A percentile compares a stretch with the other conserved stretches of the same genome.
Conservation (phyloP, 2,113 vertebrate species). For the Dipodomys merriami region DNA sequence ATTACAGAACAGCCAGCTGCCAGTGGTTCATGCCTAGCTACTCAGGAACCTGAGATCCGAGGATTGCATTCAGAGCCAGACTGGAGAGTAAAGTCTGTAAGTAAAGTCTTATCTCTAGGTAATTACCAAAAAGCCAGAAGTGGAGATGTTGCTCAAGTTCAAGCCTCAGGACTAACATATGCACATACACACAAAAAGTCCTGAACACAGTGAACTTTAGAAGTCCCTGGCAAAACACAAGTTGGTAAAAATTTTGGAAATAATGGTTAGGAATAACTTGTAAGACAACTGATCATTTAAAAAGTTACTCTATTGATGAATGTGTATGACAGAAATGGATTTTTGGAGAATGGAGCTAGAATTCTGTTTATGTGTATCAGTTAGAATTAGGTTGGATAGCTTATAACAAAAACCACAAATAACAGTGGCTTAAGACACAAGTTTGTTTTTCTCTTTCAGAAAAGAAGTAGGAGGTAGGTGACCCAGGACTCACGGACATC, state of each 20-base stretch:
- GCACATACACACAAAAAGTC: not conserved
- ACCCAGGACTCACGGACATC: not conserved
- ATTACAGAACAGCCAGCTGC: too few relatives aligned
- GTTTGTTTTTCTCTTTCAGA: not conserved
- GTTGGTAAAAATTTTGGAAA: not conserved
- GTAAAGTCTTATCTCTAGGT: too few relatives aligned
- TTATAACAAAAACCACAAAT: not conserved
- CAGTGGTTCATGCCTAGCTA: too few relatives aligned
- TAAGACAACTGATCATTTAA: not conserved
- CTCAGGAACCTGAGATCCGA: too few relatives aligned
- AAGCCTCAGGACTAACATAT: not conserved
- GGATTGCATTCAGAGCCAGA: too few relatives aligned
- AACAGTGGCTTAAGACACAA: not conserved
- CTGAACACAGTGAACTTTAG: not conserved
- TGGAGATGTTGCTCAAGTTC: not conserved
- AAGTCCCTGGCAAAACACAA: not conserved
- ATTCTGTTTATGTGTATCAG: not conserved
- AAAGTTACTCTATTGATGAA: not conserved
- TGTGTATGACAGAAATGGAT: not conserved
- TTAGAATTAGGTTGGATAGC: not conserved
- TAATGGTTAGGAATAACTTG: not conserved
- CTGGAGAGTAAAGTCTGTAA: too few relatives aligned
- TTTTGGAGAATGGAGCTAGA: conserved; percentile 30
- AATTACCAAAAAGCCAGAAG: too few relatives aligned
- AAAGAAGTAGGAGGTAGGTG: not conserved